Base-by-base conservation (phyloP, 2,113 vertebrate species). In the Mola mola region DNA sequence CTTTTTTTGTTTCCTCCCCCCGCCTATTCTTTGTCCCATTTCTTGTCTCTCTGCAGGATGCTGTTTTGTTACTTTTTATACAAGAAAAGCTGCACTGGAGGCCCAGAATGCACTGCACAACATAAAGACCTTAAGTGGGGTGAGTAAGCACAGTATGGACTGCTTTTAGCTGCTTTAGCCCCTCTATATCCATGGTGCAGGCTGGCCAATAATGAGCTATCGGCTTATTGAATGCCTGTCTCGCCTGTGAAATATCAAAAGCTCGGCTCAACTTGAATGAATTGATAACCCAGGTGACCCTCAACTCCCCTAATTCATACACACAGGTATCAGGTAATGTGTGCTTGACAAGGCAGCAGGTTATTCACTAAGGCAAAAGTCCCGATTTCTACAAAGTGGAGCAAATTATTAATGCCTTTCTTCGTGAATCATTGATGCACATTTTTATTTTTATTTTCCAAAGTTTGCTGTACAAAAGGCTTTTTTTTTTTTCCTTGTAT, bases 31-130 rank as follows among this genome's bases (percentile, higher is more conserved):
- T 66, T 83, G 41, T 66, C 22, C 49, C 44, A 20, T 15, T 69
- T 63, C 42, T 36, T 60, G 38, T 81, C 25, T 76, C 52, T 88
- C 77, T 67, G 80, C 93, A 98, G 96, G 96, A 93, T 98, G 96
- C 96, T 98, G 95, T 97, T 98, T 98, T 95, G 95, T 98, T 94
- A 97, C 96, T 84, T 98, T 97, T 97, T 98, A 97, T 95, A 97
- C 95, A 90, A 95, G 95, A 93, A 98, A 98, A 95, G 95, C 96
- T 88, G 96, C 96, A 92, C 94, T 97, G 91, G 96, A 97, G 88
- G 96, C 96, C 93, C 96, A 98, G 94, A 98, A 98, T 93, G 96
- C 95, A 90, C 93, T 98, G 93, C 96, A 98, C 94, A 97, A 98
- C 94, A 97, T 98, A 95, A 98, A 98, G 95, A 98, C 96, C 93